Conservation (phyloP, 2,888 invertebrate genomes). For the Lasioglossum lativentre region DNA sequence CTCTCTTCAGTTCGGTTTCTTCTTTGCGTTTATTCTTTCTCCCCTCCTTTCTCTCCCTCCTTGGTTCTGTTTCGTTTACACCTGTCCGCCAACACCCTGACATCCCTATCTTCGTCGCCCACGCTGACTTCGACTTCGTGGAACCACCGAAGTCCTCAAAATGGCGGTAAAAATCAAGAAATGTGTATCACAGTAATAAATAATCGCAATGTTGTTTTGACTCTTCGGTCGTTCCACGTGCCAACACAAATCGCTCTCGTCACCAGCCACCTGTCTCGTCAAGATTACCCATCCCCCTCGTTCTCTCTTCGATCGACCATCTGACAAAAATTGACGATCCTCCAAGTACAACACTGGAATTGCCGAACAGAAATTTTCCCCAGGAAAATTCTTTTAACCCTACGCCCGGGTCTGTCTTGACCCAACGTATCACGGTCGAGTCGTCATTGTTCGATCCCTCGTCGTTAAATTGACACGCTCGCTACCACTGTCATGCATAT, state of each 20-base stretch:
- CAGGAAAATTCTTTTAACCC: not conserved
- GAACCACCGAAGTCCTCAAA: not conserved
- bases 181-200: too few relatives aligned
- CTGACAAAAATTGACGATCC: not conserved
- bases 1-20: not conserved
- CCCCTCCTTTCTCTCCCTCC: not conserved
- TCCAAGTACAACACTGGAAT: not conserved
- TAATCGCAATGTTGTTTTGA: not conserved
- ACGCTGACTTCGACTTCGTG: slow-evolving; percentile 3
- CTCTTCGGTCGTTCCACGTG: not conserved
- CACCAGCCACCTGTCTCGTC: slow-evolving; percentile 20
- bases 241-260: slow-evolving; percentile 12
- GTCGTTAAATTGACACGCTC: not conserved
- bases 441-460: not conserved
- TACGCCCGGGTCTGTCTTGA: not conserved
- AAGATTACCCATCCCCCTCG: not conserved
- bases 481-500: too few relatives aligned
- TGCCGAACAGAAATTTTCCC: not conserved
- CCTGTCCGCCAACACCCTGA: not conserved
- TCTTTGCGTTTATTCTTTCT: slow-evolving; percentile 27
- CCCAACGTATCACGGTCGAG: not conserved
- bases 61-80: slow-evolving; percentile 13
- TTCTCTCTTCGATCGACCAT: slow-evolving; percentile 8
- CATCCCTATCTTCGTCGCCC: not conserved
- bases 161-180: not conserved